phyloP scores from a whole-genome alignment of 2,113 vertebrate species.

The Antechinus stuartii region DNA sequence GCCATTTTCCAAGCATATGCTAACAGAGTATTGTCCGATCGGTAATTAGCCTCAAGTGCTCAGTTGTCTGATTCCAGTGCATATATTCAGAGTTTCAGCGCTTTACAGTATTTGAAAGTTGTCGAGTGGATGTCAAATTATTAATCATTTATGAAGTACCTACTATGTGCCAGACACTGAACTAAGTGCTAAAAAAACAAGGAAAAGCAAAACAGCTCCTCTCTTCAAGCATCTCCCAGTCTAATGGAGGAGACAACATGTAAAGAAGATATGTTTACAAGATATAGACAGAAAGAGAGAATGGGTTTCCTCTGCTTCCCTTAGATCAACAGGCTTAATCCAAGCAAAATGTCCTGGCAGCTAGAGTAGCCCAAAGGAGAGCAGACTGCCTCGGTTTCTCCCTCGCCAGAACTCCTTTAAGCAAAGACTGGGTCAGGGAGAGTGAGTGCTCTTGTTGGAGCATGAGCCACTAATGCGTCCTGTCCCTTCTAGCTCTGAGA shows the following conservation, averaged over 20 bases:
- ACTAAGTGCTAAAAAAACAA: background rate
- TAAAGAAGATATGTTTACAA: no score
- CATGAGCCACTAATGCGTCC: background rate
- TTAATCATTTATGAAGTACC: background rate
- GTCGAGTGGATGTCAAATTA: background rate
- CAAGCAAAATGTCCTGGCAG: background rate
- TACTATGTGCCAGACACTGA: background rate
- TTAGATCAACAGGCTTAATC: no score
- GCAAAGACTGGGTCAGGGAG: background rate
- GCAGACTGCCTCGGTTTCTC: no score
- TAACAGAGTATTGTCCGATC: no score
- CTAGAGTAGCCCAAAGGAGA: background rate
- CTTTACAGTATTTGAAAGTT: no score
- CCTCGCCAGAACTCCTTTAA: background rate
- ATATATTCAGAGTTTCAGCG: no score
- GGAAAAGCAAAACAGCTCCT: no score
- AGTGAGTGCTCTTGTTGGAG: background rate
- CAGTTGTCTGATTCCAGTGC: no score
- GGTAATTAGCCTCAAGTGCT: no score
- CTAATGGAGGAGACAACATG: background rate
- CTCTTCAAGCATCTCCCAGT: background rate
- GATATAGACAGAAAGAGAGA: background rate
- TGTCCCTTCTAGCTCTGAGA: background rate
- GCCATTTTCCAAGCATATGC: no score
- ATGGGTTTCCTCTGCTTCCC: no score